These are phyloP conservation scores for Athalia cordata DNA, from an alignment of 2,888 invertebrate species.

Conservation along the genomic window DNA sequence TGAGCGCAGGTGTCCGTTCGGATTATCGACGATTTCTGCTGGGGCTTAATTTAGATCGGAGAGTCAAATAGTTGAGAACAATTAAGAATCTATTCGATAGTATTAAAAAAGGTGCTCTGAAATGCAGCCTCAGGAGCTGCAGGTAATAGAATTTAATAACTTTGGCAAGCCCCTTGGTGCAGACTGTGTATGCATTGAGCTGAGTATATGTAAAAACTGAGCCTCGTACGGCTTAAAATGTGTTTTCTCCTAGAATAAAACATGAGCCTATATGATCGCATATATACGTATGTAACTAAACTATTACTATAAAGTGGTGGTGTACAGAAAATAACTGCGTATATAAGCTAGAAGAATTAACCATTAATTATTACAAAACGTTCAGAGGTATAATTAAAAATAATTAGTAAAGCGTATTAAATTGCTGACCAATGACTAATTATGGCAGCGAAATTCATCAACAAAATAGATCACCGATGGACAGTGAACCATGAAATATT, in stretches of 20 bases:
- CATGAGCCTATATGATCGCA: conserved; percentile 10
- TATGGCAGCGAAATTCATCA: too few species aligned
- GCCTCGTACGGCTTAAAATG: background rate
- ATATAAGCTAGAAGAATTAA: background rate
- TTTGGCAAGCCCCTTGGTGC: background rate
- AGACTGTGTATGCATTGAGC: background rate
- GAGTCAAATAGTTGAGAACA: conserved; percentile 11
- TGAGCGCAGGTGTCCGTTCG: conserved; percentile 1
- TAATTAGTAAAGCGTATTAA: conserved; percentile 32
- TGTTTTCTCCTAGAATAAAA: conserved; percentile 25
- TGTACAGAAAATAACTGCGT: conserved; percentile 6
- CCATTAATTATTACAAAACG: conserved; percentile 19
- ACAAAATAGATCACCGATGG: too few species aligned
- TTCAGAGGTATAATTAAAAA: conserved; percentile 23
- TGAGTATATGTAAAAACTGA: background rate
- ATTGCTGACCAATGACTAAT: background rate
- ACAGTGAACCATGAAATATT: too few species aligned
- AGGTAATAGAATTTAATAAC: background rate
- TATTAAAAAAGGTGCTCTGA: background rate
- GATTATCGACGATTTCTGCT: background rate
- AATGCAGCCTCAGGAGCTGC: background rate
- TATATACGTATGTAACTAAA: conserved; percentile 3
- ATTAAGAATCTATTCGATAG: background rate
- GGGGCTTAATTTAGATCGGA: background rate
- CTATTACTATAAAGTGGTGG: background rate